A percentile compares a stretch with the other conserved stretches of the same genome.
These are phyloP conservation scores for Mus musculus DNA, from an alignment of 2,113 vertebrate species.

Conservation along the genomic window GRCm39 chr17:90450001-90450500, in stretches of 20 bases:
- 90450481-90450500: background rate
- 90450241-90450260: background rate
- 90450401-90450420: background rate
- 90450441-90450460: too few species aligned
- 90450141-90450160: rapidly evolving
- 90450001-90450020: constrained; percentile 1
- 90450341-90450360: background rate
- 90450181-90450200: background rate
- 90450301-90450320: background rate
- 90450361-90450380: background rate
- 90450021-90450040: background rate
- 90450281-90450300: background rate
- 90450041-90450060: background rate
- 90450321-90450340: background rate
- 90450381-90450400: background rate
- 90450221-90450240: background rate
- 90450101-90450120: background rate
- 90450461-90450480: background rate
- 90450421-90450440: background rate
- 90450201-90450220: background rate
- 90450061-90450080: background rate
- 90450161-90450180: too few species aligned
- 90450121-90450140: too few species aligned
- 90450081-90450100: background rate
- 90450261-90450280: background rate